Percentiles rank a stretch among this genome's conserved stretches.
Conservation (phyloP, 1,140 invertebrate genomes). For the Trichoplusia ni region DNA sequence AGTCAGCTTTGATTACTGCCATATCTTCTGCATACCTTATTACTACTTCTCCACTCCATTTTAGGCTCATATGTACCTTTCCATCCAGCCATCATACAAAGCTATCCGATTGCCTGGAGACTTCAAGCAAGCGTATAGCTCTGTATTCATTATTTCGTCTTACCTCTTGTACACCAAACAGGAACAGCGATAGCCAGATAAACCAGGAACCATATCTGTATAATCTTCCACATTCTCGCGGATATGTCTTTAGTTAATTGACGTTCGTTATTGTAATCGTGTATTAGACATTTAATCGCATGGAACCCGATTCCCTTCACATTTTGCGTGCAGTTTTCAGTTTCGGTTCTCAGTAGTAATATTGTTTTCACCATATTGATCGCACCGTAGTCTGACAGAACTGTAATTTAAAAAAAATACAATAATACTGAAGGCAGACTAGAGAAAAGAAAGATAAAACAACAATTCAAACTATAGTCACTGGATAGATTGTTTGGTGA, state of each 20-base stretch:
- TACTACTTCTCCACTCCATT: too few species aligned
- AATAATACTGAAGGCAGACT: too few species aligned
- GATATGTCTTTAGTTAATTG: not conserved
- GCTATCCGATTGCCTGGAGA: too few species aligned
- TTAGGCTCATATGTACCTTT: too few species aligned
- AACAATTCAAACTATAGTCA: too few species aligned
- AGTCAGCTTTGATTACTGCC: too few species aligned
- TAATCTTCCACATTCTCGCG: constrained; percentile 34
- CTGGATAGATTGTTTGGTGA: too few species aligned
- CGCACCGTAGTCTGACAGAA: not conserved
- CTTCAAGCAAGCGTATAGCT: not conserved
- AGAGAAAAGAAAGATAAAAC: not conserved
- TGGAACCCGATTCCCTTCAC: constrained; percentile 17
- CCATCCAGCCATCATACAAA: too few species aligned
- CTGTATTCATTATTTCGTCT: not conserved
- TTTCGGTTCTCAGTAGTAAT: not conserved
- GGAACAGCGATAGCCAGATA: constrained; percentile 53
- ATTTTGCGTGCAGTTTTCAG: constrained; percentile 23
- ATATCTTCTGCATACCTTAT: too few species aligned
- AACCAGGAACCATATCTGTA: constrained; percentile 49
- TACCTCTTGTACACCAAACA: constrained; percentile 62
- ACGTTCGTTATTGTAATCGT: constrained; percentile 21
- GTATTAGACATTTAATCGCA: constrained; percentile 28
- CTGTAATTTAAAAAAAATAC: not conserved
- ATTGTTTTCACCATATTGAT: not conserved